Conservation (phyloP, 2,113 vertebrate species). For the Oncorhynchus tshawytscha region DNA sequence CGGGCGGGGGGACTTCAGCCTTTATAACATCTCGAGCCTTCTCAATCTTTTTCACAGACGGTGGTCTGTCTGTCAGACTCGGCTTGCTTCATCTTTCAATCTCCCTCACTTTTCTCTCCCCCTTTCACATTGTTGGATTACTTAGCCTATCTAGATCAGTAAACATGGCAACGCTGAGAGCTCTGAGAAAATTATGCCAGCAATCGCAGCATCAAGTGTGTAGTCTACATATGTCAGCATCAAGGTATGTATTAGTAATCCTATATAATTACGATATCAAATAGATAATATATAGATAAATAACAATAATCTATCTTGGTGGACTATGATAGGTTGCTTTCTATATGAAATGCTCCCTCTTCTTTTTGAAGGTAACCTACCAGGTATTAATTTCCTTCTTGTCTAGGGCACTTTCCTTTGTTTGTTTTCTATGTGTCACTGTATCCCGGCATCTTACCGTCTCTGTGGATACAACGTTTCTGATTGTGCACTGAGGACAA, state of each 20-base stretch:
- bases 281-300: too few species aligned
- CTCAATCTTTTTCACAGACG: constrained; percentile 17
- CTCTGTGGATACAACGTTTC: not conserved
- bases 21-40: not conserved
- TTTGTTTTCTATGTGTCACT: too few species aligned
- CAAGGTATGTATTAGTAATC: constrained; percentile 62
- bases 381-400: too few species aligned
- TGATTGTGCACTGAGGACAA: not conserved
- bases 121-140: not conserved
- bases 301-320: too few species aligned
- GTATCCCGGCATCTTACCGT: too few species aligned
- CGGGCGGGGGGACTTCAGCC: not conserved
- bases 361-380: not conserved
- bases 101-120: not conserved
- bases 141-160: not conserved
- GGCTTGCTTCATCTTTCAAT: not conserved
- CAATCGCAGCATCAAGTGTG: constrained; percentile 62
- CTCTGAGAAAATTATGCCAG: constrained; percentile 69
- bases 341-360: not conserved
- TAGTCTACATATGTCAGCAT: constrained; percentile 67
- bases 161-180: constrained; percentile 73
- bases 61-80: not conserved
- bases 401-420: too few species aligned
- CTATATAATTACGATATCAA: not conserved
- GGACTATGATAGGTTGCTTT: not conserved